phyloP scores from a whole-genome alignment of 2,888 invertebrate genomes.

The Parnassius smintheus region DNA sequence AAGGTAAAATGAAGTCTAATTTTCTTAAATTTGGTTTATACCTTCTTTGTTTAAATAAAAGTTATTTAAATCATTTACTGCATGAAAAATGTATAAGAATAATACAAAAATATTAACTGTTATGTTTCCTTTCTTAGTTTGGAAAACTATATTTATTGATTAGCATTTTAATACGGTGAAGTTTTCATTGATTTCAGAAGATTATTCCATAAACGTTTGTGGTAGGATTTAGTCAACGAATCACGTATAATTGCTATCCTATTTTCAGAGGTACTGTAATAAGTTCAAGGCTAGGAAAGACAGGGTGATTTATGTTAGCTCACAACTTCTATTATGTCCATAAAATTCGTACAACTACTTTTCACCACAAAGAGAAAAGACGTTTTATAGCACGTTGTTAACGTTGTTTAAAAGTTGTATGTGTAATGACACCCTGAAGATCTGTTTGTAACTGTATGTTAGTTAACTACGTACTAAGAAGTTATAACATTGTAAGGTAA shows the following conservation, averaged over 20 bases:
- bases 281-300: slow-evolving; percentile 52
- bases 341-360: slow-evolving; percentile 57
- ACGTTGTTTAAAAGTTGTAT: slow-evolving; percentile 17
- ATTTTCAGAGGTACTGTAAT: slow-evolving; percentile 30
- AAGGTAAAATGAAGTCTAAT: too few species aligned
- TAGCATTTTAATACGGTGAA: too few species aligned
- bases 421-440: slow-evolving; percentile 3
- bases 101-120: too few species aligned
- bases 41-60: too few species aligned
- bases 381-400: slow-evolving; percentile 30
- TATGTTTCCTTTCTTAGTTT: too few species aligned
- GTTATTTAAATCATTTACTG: too few species aligned
- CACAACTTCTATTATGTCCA: slow-evolving; percentile 53
- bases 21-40: too few species aligned
- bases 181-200: too few species aligned
- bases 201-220: neutral
- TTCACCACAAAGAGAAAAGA: slow-evolving; percentile 29
- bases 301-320: slow-evolving; percentile 55
- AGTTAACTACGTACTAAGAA: neutral
- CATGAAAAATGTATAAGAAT: too few species aligned
- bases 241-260: slow-evolving; percentile 34
- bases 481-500: too few species aligned
- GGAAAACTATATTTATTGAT: too few species aligned
- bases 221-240: slow-evolving; percentile 37
- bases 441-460: neutral